Evolutionary conservation across 1,140 invertebrate species (phyloP).

Genomic region (Ganaspis sp.): DNA sequence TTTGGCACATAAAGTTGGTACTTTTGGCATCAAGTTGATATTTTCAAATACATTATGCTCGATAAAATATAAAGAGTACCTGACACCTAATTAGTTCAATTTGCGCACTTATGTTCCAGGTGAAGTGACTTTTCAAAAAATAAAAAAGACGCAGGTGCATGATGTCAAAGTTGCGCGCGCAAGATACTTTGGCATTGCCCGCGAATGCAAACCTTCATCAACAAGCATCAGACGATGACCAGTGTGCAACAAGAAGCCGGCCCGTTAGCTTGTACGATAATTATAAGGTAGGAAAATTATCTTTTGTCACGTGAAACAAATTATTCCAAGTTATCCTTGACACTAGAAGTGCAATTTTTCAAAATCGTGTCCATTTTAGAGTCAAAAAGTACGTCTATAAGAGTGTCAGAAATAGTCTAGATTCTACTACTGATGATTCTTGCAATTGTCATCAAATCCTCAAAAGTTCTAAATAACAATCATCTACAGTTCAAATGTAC

Average conservation of each 20-base stretch:
- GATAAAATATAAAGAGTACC: no score
- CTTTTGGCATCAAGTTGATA: no score
- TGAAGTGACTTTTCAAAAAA: conserved; percentile 38
- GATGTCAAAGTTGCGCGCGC: conserved; percentile 53
- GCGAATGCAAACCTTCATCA: conserved; percentile 53
- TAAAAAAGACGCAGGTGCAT: conserved; percentile 51
- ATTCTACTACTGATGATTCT: no score
- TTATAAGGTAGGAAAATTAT: conserved; percentile 64
- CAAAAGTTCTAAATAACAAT: no score
- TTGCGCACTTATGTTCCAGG: conserved; percentile 26
- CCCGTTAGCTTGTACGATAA: conserved; percentile 75
- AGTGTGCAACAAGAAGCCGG: conserved; percentile 69
- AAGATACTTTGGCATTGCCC: conserved; percentile 52
- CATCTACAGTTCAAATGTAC: no score
- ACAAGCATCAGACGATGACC: conserved; percentile 65
- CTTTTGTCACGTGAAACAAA: conserved; percentile 12
- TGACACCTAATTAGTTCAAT: no score
- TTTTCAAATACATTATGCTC: no score
- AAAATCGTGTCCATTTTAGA: no score
- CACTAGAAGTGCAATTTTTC: neutral
- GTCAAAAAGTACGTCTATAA: no score
- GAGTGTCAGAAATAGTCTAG: no score
- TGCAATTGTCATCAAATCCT: no score
- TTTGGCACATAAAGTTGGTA: no score
- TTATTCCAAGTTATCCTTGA: neutral